Base-by-base conservation (phyloP, 2,113 vertebrate genomes). In the Peucedramus taeniatus region DNA sequence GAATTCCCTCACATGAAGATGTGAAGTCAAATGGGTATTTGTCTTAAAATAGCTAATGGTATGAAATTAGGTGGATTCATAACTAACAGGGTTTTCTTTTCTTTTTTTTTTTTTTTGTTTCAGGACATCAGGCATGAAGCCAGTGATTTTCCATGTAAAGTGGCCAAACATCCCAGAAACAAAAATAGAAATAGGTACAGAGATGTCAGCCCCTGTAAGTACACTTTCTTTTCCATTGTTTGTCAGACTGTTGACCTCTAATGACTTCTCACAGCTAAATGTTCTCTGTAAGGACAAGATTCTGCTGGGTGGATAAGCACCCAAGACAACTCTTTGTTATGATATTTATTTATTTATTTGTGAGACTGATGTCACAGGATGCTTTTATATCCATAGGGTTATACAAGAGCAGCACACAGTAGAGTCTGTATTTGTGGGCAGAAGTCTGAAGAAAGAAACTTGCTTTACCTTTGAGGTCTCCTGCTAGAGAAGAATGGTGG, bases 131-230 rank as follows among this genome's bases (percentile, higher is more conserved):
- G 98, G 92, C 99, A 99, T 44, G 98, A 99, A 98, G 99, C 99
- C 83, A 99, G 99, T 97, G 99, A 99, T 96, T 99, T 99, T 94
- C 99, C 99, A 5, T 99, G 99, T 93, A 99, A 98, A 98, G 97
- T 99, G 96, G 99, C 99, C 95, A 99, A 99, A 98, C 98, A 98
- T 97, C 98, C 98, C 21, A 99, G 99, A 97, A 99, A 99, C 97
- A 99, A 99, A 98, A 99, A 93, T 91, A 98, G 99, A 97, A 99
- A 99, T 97, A 99, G 99, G 96, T 99, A 99, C 98, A 98, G 99
- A 98, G 99, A 99, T 93, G 99, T 99, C 96, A 99, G 99, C 94
- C 99, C 99, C 64, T 99, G 99, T 99, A 97, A 99, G 99, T 99
- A 94, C 37, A 22, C 74, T 78, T 44, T 85, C 65, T 80, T 93